Evolutionary conservation across 2,113 vertebrate genomes (phyloP), one percentile per base, ranked within the genome.

Genomic region (Triplophysa tibetana): DNA sequence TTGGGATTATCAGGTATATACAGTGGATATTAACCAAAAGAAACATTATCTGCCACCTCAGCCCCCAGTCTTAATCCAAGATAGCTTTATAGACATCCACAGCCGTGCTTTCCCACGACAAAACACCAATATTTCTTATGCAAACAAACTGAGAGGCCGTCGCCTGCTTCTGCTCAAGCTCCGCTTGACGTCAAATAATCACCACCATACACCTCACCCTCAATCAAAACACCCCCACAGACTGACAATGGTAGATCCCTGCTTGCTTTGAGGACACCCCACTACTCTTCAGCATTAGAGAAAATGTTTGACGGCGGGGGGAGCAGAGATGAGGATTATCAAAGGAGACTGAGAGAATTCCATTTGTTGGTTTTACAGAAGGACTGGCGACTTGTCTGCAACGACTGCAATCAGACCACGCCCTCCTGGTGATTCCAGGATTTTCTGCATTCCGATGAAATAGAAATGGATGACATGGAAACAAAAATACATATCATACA

Each of bases 11-110:
- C 64, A 77, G 82, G 60, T 82, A 85, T 85, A 65, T 77, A 81
- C 62, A 81, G 79, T 82, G 81, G 52, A 82, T 77, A 82, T 80
- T 75, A 85, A 83, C 79, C 65, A 87, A 70, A 83, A 76, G 50
- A 83, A 86, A 83, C 65, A 56, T 52, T 77, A 77, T 83, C 74
- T 61, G 66, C 63, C 75, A 79, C 61, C 73, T 72, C 70, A 56
- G 48, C 41, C 72, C 63, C 17, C 26, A 48, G 48, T 45, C 56
- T 50, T 74, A 45, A 62, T 77, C 76, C 61, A 43, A 12, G 76
- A 81, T 52, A 66, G 54, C 70, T 68, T 72, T 78, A 60, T 45
- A 78, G 70, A 64, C 61, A 21, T 61, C 24, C 78, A 64, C 43
- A 19, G 29, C 8, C 54, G 48, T 68, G 75, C 67, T 33, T 80